Base-by-base conservation (phyloP, 2,888 invertebrate genomes). In the Myopa testacea region DNA sequence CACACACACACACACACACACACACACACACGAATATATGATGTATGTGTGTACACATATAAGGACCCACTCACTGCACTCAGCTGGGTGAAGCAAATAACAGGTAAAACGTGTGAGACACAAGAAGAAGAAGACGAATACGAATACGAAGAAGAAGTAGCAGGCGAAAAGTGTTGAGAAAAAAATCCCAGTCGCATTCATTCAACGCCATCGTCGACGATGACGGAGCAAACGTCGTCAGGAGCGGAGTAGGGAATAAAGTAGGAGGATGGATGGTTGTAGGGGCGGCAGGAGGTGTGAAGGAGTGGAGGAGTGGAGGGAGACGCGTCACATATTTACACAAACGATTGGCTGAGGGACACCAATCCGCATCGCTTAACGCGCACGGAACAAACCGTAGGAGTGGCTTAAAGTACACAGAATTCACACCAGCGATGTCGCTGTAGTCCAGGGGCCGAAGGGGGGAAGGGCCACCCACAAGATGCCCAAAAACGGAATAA, bases 341-440 rank as follows among this genome's bases (percentile, higher is more conserved):
- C 87, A 87, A 87, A 84, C 87, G 88, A 89, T 89, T 89, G 89
- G 89, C 86, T 87, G 87, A 87, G 85, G 84, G 86, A 85, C 85
- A 85, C 85, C 86, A 87, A 87, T 86, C 86, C 84, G 85, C 85
- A 84, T 84, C 85, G 85, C 85, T 84, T 84, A 83, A 83, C 83
- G 82, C 83, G 83, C 84, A 84, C 83, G 65, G 10, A 38, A 37
- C 81, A 82, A 81, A 77, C 79, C 74, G 74, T 87, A 88, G 88
- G 88, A 88, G 88, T 88, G 88, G 88, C 88, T 87, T 88, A 88
- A 85, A 87, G 87, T 87, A 87, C 87, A 88, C 88, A 88, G 87
- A 87, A 86, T 87, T 88, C 88, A 88, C 88, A 88, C 87, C 85
- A 86, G 34, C 60, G 40, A 5, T 12, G 40, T n/a, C n/a, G 40